phyloP scores from a whole-genome alignment of 2,113 vertebrate genomes.

The Oenanthe melanoleuca region DNA sequence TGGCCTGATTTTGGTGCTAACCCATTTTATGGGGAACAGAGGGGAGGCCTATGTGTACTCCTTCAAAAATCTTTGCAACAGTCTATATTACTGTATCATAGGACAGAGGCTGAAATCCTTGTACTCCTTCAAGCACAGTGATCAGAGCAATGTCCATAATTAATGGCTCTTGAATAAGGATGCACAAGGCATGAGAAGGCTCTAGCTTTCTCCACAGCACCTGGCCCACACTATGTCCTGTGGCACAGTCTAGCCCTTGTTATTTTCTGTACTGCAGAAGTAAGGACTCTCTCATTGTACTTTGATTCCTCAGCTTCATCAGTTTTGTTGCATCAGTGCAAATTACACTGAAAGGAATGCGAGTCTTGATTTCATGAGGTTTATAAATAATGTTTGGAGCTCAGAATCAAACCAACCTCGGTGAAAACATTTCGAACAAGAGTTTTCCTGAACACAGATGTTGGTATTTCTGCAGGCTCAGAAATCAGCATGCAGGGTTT shows the following conservation, averaged over 20 bases:
- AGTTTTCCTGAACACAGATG: background rate
- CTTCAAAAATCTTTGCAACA: background rate
- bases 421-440: background rate
- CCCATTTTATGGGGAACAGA: background rate
- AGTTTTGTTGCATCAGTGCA: background rate
- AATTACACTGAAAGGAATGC: background rate
- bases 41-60: background rate
- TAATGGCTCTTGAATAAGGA: background rate
- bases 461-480: background rate
- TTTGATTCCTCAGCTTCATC: background rate
- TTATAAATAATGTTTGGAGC: background rate
- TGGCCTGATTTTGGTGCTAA: conserved; percentile 5
- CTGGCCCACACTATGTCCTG: background rate
- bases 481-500: background rate
- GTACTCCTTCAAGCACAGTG: background rate
- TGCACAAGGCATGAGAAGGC: background rate
- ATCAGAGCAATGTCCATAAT: background rate
- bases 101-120: background rate
- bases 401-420: background rate
- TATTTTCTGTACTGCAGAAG: background rate
- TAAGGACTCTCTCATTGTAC: background rate
- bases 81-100: background rate
- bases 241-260: background rate
- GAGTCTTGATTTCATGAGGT: background rate
- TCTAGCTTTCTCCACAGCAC: background rate